Base-by-base conservation (phyloP, 2,113 vertebrate genomes). In the Brienomyrus brachyistius region DNA sequence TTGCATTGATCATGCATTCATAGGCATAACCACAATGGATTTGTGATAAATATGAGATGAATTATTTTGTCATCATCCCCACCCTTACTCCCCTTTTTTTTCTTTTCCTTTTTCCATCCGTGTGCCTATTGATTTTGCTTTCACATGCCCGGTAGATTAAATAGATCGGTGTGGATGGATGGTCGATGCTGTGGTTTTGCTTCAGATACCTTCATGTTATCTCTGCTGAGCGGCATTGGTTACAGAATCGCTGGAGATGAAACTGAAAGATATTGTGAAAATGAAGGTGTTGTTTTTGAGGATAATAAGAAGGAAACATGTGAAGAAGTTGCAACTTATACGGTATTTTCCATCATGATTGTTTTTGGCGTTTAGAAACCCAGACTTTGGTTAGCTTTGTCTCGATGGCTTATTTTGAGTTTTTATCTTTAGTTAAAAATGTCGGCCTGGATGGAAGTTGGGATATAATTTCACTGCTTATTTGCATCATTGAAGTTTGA, bases 261-360 rank as follows among this genome's bases (percentile, higher is more conserved):
- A 66, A 88, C 66, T 93, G 66, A 45, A 70, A 70, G 83, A 77
- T 0, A 15, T 92, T 43, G 90, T 92, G 52, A 93, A 90, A 87
- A 90, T 92, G n/a, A 93, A 91, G 90, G 51, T 1, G 1, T n/a
- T 86, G 91, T 90, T 94, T 62, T 90, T 54, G 47, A 92, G 90
- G 56, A 11, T 93, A 35, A 40, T 87, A 50, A 47, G 31, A 87
- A 90, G 88, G 86, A 77, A 77, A 87, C 50, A 56, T 77, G 45
- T 87, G 52, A 90, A 62, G 90, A 88, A 52, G 17, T 77, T 47
- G 5, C 89, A 90, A 8, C 27, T 45, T 15, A 48, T 59, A n/a
- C 91, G 92, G 92, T 93, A 92, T 23, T 4, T 59, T 52, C 8
- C 3, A 15, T 31, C 4, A 10, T 9, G 47, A 31, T 50, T 35